phyloP scores from a whole-genome alignment of 2,113 vertebrate genomes.

The Rhea pennata region DNA sequence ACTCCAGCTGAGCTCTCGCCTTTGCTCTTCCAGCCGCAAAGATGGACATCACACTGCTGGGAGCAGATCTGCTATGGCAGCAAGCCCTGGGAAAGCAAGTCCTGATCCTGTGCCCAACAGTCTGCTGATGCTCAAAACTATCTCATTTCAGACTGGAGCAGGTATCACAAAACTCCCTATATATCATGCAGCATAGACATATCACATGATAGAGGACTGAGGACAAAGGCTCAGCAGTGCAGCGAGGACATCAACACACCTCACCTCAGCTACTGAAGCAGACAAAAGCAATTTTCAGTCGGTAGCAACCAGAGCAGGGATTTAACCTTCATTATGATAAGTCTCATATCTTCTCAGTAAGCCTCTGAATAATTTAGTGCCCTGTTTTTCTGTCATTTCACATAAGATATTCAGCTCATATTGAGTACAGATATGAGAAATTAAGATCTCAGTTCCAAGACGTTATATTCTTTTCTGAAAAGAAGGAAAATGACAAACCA shows the following conservation, averaged over 20 bases:
- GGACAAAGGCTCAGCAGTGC: neutral
- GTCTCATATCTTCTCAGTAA: neutral
- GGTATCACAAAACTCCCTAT: neutral
- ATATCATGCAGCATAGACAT: fast-evolving
- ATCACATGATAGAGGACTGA: neutral
- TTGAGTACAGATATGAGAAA: neutral
- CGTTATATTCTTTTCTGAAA: neutral
- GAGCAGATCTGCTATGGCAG: neutral
- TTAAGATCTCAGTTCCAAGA: constrained; percentile 12
- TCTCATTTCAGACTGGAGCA: neutral
- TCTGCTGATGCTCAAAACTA: neutral
- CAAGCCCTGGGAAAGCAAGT: neutral
- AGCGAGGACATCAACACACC: neutral
- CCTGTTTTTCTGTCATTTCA: constrained; percentile 35
- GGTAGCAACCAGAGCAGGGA: neutral
- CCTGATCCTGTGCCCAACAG: neutral
- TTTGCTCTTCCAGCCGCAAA: neutral
- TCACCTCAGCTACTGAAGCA: neutral
- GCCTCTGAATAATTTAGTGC: constrained; percentile 57
- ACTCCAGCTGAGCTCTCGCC: neutral
- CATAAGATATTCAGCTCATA: constrained; percentile 32
- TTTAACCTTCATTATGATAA: constrained; percentile 51
- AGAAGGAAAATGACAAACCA: constrained; percentile 34
- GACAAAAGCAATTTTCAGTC: constrained; percentile 4
- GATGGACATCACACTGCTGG: neutral